Base-by-base conservation (phyloP, 2,113 vertebrate genomes). In the Nothocercus nigrocapillus region DNA sequence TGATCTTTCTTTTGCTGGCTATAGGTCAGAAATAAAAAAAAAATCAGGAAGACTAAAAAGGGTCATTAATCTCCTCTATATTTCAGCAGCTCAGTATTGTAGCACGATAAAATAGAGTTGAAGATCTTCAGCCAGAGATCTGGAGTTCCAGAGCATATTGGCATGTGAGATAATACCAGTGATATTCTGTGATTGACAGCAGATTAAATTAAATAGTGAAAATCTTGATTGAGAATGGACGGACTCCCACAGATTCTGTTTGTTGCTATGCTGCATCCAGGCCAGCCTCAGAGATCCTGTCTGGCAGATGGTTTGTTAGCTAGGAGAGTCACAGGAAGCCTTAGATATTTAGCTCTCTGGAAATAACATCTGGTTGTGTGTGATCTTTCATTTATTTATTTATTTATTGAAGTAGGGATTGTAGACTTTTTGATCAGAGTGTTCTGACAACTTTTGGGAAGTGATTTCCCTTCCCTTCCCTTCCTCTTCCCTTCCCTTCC, bases 231-330 rank as follows among this genome's bases (percentile, higher is more conserved):
- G 64, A 67, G 77, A 92, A 73, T 84, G 73, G 72, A 85, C 2
- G 1, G 38, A 13, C 15, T 63, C 4, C 58, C 64, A 69, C 38
- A 91, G 32, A 85, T 83, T 67, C 28, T 63, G 20, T 12, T 47
- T 40, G 91, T 91, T 90, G 68, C 49, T 80, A 45, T 72, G n/a
- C 56, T 56, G 44, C 47, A 90, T 94, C 76, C 61, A 88, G 67
- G 73, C 47, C 40, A 85, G 34, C 27, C 62, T 81, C 64, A 84
- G 74, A 74, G 40, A 84, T 80, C 77, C 8, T 20, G 62, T 88
- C 91, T 96, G 94, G 82, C 87, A 93, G 58, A 73, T 92, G 79
- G 30, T 40, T 95, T 95, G 77, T 96, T 93, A 92, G 59, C 54
- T 73, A 32, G 25, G 69, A 72, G 25, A 94, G 38, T 94, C 80